These are phyloP conservation scores for Pteria penguin DNA, from an alignment of 2,888 invertebrate genomes.

Conservation along the genomic window DNA sequence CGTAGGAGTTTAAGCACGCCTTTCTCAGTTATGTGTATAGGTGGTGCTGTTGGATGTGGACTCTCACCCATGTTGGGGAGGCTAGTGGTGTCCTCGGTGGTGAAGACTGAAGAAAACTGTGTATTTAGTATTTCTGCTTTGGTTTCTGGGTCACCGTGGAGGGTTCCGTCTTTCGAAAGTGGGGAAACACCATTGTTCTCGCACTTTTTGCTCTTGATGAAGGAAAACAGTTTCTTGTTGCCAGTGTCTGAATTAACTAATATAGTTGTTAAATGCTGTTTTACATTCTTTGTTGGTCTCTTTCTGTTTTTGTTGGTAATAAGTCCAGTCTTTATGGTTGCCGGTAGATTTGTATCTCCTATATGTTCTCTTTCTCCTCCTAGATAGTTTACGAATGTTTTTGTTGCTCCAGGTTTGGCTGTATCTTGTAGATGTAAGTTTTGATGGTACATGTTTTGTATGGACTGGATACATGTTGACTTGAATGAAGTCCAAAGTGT, in stretches of 20 bases:
- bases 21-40: constrained; percentile 24
- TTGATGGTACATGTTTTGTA: neutral
- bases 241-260: constrained; percentile 21
- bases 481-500: neutral
- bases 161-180: constrained; percentile 43
- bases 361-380: constrained; percentile 7
- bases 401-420: constrained; percentile 17
- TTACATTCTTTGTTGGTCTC: constrained; percentile 13
- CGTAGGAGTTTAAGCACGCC: constrained; percentile 34
- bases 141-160: constrained; percentile 35
- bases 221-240: constrained; percentile 45
- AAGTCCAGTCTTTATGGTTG: neutral
- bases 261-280: constrained; percentile 23
- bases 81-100: constrained; percentile 26
- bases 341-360: constrained; percentile 3
- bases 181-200: constrained; percentile 42
- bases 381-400: constrained; percentile 10
- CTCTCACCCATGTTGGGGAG: constrained; percentile 42
- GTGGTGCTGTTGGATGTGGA: constrained; percentile 25
- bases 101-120: constrained; percentile 46
- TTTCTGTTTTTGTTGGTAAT: constrained; percentile 17
- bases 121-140: constrained; percentile 48
- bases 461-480: neutral
- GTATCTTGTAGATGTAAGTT: constrained; percentile 1
- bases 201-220: constrained; percentile 44